Base-by-base conservation (phyloP, 2,888 invertebrate genomes). In the Aphodius granarius region DNA sequence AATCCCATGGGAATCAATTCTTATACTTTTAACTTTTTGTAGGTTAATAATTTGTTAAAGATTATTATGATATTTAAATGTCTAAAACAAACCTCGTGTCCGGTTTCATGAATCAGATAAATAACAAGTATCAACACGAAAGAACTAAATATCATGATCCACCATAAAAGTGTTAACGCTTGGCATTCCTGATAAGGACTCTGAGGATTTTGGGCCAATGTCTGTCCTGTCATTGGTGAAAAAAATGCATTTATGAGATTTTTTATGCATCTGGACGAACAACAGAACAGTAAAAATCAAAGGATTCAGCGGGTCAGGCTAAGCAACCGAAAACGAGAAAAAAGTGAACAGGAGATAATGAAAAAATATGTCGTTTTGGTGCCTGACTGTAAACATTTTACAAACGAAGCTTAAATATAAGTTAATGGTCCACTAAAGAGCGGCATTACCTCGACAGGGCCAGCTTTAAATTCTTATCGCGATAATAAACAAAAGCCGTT, bases 401-500 rank as follows among this genome's bases (percentile, higher is more conserved):
- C 80, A 80, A 81, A 81, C 80, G 79, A 81, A 82, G 81, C 80
- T 80, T 80, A 80, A 80, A 80, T 81, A 82, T 81, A 82, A 81
- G 77, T 80, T 81, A 80, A 81, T 79, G 81, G 76, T 80, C 79
- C 81, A 81, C 80, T 82, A 82, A 82, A 82, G 81, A 68, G 68
- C 68, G 20, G 68, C 80, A 81, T 81, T 81, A 81, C 80, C 79
- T 78, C 81, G 79, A 77, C 78, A n/a, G 75, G 77, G 77, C 77
- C 18, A 73, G 77, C 73, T 79, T 80, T 79, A 78, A 79, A 78
- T 79, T 80, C 82, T 83, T 83, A 83, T 83, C 83, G 81, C 81
- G 81, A 82, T 82, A 81, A 83, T 83, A 83, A 83, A 83, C 80
- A 81, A 83, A 81, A 80, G 79, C 81, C 79, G 82, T 82, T 83